Conservation (phyloP, 1,140 invertebrate species). For the Contarinia nasturtii region DNA sequence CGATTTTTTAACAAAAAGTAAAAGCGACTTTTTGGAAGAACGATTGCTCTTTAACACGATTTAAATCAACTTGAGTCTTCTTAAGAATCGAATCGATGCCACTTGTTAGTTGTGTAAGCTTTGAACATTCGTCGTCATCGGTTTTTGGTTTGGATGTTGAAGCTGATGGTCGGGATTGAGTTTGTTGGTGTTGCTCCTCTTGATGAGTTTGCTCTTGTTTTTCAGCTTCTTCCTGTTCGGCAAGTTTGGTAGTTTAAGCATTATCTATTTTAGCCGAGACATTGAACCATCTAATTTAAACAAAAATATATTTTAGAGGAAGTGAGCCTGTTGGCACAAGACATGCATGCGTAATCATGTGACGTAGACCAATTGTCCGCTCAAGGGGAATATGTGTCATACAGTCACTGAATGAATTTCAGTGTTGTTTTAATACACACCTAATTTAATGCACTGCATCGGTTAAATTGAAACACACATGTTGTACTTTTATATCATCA, state of each 20-base stretch:
- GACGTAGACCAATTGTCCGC: no score
- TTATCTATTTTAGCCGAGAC: constrained; percentile 52
- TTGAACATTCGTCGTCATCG: constrained; percentile 69
- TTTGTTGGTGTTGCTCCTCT: constrained; percentile 2
- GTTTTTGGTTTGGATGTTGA: constrained; percentile 7
- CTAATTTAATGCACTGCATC: no score
- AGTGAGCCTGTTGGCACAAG: no score
- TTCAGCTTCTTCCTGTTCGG: constrained; percentile 15
- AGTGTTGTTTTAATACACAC: no score
- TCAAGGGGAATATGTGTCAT: no score
- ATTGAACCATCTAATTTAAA: constrained; percentile 34
- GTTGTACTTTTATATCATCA: no score
- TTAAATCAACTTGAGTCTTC: constrained; percentile 68
- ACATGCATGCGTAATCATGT: no score
- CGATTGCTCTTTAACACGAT: constrained; percentile 74
- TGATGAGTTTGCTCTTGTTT: no score
- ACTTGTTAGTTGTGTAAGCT: constrained; percentile 65
- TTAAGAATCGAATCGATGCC: constrained; percentile 72
- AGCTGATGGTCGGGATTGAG: constrained; percentile 21
- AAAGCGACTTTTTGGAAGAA: constrained; percentile 66
- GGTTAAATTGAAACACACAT: no score
- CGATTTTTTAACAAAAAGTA: no score
- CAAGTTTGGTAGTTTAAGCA: constrained; percentile 77
- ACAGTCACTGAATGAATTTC: no score
- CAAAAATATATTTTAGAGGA: neutral